Evolutionary conservation across 1,140 invertebrate species (phyloP).

Genomic region (Cardiocondyla obscurior): DNA sequence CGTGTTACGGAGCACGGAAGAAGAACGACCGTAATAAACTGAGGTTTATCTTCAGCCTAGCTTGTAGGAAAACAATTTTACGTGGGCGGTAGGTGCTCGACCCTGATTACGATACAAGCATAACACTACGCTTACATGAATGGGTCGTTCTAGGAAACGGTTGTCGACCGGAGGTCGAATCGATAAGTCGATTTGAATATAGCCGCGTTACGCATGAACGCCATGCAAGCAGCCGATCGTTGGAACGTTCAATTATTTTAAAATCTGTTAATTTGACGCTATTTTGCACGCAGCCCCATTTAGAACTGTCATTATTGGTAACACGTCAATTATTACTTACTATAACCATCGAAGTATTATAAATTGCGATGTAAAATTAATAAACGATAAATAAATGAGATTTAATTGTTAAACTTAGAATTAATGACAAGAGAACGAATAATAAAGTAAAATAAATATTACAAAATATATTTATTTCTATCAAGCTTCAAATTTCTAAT

Average conservation of each 20-base stretch:
- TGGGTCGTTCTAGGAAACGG: constrained; percentile 65
- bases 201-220: constrained; percentile 48
- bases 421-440: not conserved
- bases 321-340: not conserved
- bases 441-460: not conserved
- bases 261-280: constrained; percentile 63
- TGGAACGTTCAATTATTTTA: constrained; percentile 48
- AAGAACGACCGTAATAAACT: constrained; percentile 39
- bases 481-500: not conserved
- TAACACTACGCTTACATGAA: constrained; percentile 67
- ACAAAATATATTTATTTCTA: not conserved
- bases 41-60: constrained; percentile 55
- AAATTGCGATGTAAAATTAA: not conserved
- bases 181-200: constrained; percentile 70
- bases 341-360: not conserved
- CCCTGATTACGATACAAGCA: constrained; percentile 66
- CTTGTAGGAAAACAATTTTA: constrained; percentile 62
- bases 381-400: not conserved
- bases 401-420: not conserved
- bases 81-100: constrained; percentile 60
- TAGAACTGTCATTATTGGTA: not conserved
- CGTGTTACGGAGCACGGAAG: not conserved
- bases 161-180: constrained; percentile 60
- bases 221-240: not conserved
- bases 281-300: constrained; percentile 1